Conservation (phyloP, 2,113 vertebrate species). For the Tichodroma muraria region DNA sequence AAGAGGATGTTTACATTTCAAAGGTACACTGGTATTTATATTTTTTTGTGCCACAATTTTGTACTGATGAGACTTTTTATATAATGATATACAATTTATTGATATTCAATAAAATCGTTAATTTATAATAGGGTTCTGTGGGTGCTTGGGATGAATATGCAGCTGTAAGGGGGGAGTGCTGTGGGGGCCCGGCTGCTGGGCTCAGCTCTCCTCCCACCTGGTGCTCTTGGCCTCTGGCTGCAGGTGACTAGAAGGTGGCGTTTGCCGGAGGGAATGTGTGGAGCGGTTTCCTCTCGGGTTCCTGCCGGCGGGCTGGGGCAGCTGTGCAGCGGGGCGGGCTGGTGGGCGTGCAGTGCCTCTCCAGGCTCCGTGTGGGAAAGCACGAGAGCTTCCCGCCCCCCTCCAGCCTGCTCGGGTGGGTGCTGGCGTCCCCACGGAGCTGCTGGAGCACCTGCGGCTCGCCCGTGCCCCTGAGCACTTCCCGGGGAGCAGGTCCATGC, state of each 20-base stretch:
- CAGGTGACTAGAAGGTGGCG: neutral
- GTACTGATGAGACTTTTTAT: constrained; percentile 79
- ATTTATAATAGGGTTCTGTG: constrained; percentile 69
- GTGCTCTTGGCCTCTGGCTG: neutral
- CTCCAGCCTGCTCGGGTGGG: accelerated
- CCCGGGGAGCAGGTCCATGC: accelerated
- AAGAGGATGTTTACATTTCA: constrained; percentile 85
- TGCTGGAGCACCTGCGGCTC: accelerated
- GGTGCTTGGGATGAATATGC: neutral
- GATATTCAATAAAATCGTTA: constrained; percentile 81
- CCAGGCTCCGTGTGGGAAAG: accelerated
- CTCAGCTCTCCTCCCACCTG: neutral
- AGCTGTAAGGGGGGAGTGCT: neutral
- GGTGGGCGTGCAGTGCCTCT: neutral
- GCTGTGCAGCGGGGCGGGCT: neutral
- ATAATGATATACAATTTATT: constrained; percentile 81
- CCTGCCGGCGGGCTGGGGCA: neutral
- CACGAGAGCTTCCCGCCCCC: accelerated
- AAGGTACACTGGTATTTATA: constrained; percentile 89
- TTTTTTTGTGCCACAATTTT: constrained; percentile 79
- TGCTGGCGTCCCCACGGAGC: accelerated
- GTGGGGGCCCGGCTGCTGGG: accelerated
- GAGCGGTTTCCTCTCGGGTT: neutral
- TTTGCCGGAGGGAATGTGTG: neutral
- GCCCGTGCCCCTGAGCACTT: accelerated